Base-by-base conservation (phyloP, 2,888 invertebrate species). In the Allolobophora icterica region DNA sequence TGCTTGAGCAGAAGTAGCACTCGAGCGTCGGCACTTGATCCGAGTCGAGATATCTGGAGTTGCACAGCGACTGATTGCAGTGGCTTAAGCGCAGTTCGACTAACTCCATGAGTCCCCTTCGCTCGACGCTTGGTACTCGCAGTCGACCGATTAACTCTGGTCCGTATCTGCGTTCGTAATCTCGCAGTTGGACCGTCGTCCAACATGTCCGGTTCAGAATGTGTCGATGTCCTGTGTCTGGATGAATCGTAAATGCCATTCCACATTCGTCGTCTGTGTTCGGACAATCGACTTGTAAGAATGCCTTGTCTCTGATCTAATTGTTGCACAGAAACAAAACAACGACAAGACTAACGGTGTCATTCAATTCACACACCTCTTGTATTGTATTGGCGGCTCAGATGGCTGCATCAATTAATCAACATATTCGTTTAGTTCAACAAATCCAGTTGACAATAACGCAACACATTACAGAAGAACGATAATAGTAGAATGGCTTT, bases 21-120 rank as follows among this genome's bases (percentile, higher is more conserved):
- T 71, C 71, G n/a, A 71, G 30, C 4, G n/a, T 34, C 34, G 13
- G 8, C 15, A 0, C 35, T 34, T 33, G 33, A 17, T 84, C 33
- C 84, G 24, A n/a, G 19, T 21, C 52, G 52, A 19, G 71, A 71
- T 71, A 71, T 11, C 71, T 71, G 11, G n/a, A 71, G 71, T 71
- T 71, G n/a, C 71, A 71, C 71, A 71, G 71, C 71, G 71, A 71
- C 30, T n/a, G 71, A 71, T 71, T 71, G 71, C 71, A 71, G n/a
- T 71, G 71, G 4, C 71, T 71, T 8, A 71, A 71, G 71, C n/a
- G 71, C 71, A 71, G n/a, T 71, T 71, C 71, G 71, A 71, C 71
- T n/a, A 71, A 71, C 71, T 71, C 71, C 8, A 71, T 1, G 71
- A 71, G 71, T 71, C 71, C 71, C 71, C 0, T 8, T 71, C 71